phyloP scores from a whole-genome alignment of 2,113 vertebrate species.

The Tragelaphus buxtoni region DNA sequence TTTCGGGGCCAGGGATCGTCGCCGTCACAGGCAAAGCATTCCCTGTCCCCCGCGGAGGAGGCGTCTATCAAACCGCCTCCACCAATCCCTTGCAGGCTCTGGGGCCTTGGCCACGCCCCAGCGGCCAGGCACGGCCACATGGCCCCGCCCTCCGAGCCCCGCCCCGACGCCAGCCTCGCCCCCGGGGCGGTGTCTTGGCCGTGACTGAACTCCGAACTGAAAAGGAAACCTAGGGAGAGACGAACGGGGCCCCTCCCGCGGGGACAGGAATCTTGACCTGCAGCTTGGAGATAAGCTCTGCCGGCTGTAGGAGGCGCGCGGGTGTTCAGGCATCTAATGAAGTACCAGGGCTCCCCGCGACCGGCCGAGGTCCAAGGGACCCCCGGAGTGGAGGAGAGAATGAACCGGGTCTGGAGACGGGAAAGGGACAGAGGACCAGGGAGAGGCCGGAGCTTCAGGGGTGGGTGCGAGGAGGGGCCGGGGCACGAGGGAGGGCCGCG shows the following conservation, averaged over 20 bases:
- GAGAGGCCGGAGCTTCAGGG: too few relatives aligned
- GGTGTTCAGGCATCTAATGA: background rate
- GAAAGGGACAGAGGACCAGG: too few relatives aligned
- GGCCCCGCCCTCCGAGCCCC: background rate
- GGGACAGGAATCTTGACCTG: background rate
- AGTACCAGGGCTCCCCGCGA: background rate
- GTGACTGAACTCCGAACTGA: too few relatives aligned
- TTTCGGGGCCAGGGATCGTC: background rate
- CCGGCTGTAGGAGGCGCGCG: background rate
- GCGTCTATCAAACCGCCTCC: background rate
- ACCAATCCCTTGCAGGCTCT: background rate
- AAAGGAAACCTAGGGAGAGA: background rate
- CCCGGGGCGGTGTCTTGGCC: too few relatives aligned
- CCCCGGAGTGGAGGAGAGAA: too few relatives aligned
- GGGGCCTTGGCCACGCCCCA: background rate
- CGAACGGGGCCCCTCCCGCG: background rate
- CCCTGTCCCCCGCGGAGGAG: background rate
- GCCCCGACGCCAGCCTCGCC: background rate
- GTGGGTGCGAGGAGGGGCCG: too few relatives aligned
- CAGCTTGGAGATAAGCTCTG: background rate
- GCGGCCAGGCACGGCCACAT: rapidly evolving
- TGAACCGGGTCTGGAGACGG: too few relatives aligned
- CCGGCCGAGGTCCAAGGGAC: too few relatives aligned
- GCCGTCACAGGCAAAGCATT: rapidly evolving
- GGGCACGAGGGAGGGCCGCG: too few relatives aligned